These are phyloP conservation scores for Xestia sexstrigata DNA, from an alignment of 2,888 invertebrate species.

Conservation along the genomic window DNA sequence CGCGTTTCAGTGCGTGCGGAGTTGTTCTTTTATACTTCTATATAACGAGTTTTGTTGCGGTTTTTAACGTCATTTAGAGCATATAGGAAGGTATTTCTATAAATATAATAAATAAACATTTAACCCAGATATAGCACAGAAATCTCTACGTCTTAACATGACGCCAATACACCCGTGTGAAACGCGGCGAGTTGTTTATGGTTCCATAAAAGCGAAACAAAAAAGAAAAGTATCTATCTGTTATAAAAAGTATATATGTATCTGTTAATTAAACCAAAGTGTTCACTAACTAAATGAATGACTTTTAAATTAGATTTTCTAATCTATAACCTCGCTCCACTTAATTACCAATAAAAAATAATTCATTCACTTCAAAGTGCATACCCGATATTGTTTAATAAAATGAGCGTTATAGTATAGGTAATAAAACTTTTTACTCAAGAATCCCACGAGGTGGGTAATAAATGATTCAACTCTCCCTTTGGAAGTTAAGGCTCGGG, in stretches of 20 bases:
- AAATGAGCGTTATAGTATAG: slow-evolving; percentile 12
- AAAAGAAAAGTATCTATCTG: neutral
- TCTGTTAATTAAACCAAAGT: slow-evolving; percentile 30
- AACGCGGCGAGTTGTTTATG: neutral
- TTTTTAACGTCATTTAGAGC: neutral
- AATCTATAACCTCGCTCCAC: slow-evolving; percentile 42
- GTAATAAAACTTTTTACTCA: slow-evolving; percentile 55
- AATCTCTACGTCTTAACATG: neutral
- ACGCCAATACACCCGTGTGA: neutral
- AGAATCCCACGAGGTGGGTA: slow-evolving; percentile 26
- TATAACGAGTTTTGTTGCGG: neutral
- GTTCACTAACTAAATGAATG: slow-evolving; percentile 19
- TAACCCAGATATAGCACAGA: neutral
- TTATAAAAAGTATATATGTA: neutral
- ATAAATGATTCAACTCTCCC: slow-evolving; percentile 37
- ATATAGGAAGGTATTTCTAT: neutral
- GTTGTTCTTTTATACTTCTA: neutral
- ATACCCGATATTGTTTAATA: slow-evolving; percentile 31
- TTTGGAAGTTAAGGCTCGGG: slow-evolving; percentile 17
- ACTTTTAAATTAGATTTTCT: slow-evolving; percentile 31
- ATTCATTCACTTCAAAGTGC: slow-evolving; percentile 51
- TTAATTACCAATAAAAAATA: slow-evolving; percentile 51
- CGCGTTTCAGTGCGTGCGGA: too few relatives aligned
- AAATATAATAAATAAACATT: neutral
- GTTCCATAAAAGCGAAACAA: neutral